Base-by-base conservation (phyloP, 1,140 invertebrate species). In the Papilio polyxenes region DNA sequence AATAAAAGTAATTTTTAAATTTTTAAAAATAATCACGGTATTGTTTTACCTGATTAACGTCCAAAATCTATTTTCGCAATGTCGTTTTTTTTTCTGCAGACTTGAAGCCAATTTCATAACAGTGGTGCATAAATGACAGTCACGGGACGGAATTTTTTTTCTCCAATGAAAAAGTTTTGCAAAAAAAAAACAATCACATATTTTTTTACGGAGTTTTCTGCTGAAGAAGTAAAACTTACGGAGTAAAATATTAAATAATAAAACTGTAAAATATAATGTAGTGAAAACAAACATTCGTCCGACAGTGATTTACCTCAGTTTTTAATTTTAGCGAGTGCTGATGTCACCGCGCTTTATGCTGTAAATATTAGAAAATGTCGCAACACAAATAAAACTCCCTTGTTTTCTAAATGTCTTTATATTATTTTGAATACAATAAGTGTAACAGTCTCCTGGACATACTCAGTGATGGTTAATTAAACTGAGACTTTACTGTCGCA, bases 301-400 rank as follows among this genome's bases (percentile, higher is more conserved):
- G 56, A 59, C 56, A 20, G 17, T 59, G 56, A 59, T 59, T 59
- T 59, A 59, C 6, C n/a, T 59, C 56, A 20, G n/a, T 3, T 59
- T 59, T 82, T 88, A 86, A 88, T 85, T 88, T 84, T 86, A 59
- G 56, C 56, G 6, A 9, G 17, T 59, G 56, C 83, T 83, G 81
- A 75, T 83, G 56, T 59, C 56, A 59, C 56, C 56, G 56, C 56
- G 15, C 4, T 59, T 20, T 59, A 59, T 78, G 76, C 69, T 82
- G 83, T 86, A 85, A 84, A 87, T 82, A 83, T 83, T 83, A 56
- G 81, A 85, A 81, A 82, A 82, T 85, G 74, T 77, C 11, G 74
- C 51, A 15, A 5, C 17, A 31, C 48, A 82, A 80, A 81, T 74
- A 56, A 69, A 59, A 53, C 23, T 48, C 44, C 48, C 23, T n/a